Conservation (phyloP, 2,888 invertebrate species). For the Polyommatus iphigenia region DNA sequence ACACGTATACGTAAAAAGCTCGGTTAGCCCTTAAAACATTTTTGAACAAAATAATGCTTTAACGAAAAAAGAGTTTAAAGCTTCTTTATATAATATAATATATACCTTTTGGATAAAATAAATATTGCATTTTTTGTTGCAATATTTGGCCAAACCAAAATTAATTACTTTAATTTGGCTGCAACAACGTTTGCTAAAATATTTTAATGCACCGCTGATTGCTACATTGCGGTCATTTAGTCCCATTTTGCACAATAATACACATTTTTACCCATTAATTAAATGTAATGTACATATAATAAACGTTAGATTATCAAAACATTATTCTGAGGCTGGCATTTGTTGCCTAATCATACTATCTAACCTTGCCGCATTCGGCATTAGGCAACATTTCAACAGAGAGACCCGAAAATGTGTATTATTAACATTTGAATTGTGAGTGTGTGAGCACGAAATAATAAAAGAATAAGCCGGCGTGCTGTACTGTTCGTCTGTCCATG, state of each 20-base stretch:
- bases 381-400: conserved; percentile 56
- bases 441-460: not conserved
- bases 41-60: too few relatives aligned
- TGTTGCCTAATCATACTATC: conserved; percentile 53
- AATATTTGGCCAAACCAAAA: not conserved
- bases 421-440: conserved; percentile 30
- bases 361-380: conserved; percentile 64
- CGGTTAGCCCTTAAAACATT: too few relatives aligned
- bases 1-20: too few relatives aligned
- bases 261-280: conserved; percentile 39
- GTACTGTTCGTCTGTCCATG: not conserved
- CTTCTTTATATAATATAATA: too few relatives aligned
- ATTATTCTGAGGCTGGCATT: conserved; percentile 49
- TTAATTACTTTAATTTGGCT: conserved; percentile 2
- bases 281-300: conserved; percentile 38
- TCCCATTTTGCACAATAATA: conserved; percentile 37
- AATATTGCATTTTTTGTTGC: not conserved
- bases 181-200: conserved; percentile 14
- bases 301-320: conserved; percentile 52
- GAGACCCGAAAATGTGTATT: conserved; percentile 45
- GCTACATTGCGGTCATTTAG: conserved; percentile 34
- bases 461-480: not conserved
- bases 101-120: not conserved
- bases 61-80: too few relatives aligned
- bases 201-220: conserved; percentile 22